These are phyloP conservation scores for Synergus gifuensis DNA, from an alignment of 2,888 invertebrate species.

Conservation along the genomic window DNA sequence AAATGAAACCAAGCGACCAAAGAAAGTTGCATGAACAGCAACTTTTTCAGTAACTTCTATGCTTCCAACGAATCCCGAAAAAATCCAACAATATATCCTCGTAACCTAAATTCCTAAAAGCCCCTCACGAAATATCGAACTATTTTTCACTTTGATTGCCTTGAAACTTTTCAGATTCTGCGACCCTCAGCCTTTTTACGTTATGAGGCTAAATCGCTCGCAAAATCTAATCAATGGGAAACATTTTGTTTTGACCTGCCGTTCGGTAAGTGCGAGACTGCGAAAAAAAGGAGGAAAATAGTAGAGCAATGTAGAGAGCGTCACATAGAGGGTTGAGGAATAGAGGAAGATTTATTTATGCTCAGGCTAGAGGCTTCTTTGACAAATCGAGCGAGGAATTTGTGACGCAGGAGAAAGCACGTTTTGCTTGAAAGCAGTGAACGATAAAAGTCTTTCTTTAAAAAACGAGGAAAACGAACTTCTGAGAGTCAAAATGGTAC, in stretches of 20 bases:
- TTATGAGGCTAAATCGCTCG: constrained; percentile 5
- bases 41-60: neutral
- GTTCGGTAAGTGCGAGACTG: neutral
- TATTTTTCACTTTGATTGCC: constrained; percentile 20
- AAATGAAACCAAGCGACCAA: neutral
- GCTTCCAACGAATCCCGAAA: neutral
- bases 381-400: constrained; percentile 65
- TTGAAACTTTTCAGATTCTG: constrained; percentile 1
- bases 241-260: constrained; percentile 19
- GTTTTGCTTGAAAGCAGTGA: constrained; percentile 12
- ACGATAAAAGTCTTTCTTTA: constrained; percentile 33
- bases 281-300: constrained; percentile 8
- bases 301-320: neutral
- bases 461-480: neutral
- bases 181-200: neutral
- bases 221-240: constrained; percentile 29
- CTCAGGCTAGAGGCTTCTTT: constrained; percentile 58
- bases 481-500: constrained; percentile 12
- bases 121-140: neutral
- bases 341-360: constrained; percentile 62
- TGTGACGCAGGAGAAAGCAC: constrained; percentile 48
- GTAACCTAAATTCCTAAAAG: neutral
- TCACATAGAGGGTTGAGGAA: constrained; percentile 2
- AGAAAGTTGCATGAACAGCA: neutral
- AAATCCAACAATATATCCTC: neutral